phyloP scores from a whole-genome alignment of 2,888 invertebrate species.

The Pyrocoelia pectoralis region DNA sequence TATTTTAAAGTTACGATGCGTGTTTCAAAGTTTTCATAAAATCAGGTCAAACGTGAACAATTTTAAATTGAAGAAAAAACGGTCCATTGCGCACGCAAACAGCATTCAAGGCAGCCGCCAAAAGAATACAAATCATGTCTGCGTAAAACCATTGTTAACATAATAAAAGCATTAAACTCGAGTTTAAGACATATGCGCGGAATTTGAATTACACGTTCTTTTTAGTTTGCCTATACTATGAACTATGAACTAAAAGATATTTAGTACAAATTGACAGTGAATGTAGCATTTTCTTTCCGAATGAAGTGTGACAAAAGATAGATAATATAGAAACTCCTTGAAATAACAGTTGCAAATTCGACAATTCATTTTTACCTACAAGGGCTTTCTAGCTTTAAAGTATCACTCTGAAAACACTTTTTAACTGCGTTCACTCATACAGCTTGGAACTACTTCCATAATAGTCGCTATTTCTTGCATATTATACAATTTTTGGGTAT shows the following conservation, averaged over 20 bases:
- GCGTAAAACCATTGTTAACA: constrained; percentile 9
- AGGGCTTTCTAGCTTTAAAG: too few relatives aligned
- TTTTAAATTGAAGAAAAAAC: constrained; percentile 16
- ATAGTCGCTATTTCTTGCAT: too few relatives aligned
- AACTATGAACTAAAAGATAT: not conserved
- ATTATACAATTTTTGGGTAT: too few relatives aligned
- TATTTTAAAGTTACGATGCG: constrained; percentile 2
- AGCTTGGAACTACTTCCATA: too few relatives aligned
- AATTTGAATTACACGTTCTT: constrained; percentile 2
- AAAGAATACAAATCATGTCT: not conserved
- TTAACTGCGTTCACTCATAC: too few relatives aligned
- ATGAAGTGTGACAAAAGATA: too few relatives aligned
- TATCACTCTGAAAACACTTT: too few relatives aligned
- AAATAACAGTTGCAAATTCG: too few relatives aligned
- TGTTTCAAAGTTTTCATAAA: constrained; percentile 8
- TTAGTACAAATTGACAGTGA: not conserved
- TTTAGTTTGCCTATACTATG: not conserved
- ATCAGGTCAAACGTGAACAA: constrained; percentile 13
- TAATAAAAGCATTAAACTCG: not conserved
- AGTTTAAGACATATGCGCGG: constrained; percentile 5
- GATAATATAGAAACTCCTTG: too few relatives aligned
- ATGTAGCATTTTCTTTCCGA: not conserved
- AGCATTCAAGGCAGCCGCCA: constrained; percentile 17
- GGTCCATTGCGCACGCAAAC: constrained; percentile 25
- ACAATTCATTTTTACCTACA: too few relatives aligned